These are phyloP conservation scores for Metridium senile DNA, from an alignment of 92 coral and sea anemone genomes.

Conservation along the genomic window DNA sequence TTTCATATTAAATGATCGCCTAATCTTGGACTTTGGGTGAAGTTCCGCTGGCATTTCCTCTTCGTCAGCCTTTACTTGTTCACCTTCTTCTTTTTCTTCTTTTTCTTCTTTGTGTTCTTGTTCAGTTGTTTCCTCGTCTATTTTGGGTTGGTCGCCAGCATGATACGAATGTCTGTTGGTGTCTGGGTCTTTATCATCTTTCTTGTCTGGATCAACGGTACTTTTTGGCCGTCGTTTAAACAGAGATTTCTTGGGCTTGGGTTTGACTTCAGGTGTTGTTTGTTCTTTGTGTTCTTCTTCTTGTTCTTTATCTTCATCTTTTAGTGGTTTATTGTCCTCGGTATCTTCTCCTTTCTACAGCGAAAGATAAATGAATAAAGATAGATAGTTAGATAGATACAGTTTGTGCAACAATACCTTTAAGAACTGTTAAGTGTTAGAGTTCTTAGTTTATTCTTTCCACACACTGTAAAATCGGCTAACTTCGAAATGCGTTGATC, in stretches of 20 bases:
- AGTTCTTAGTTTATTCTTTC: too few relatives aligned
- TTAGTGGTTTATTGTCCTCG: slow-evolving; percentile 16
- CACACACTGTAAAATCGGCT: too few relatives aligned
- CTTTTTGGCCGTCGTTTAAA: slow-evolving; percentile 57
- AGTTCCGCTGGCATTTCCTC: slow-evolving; percentile 15
- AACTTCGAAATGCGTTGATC: too few relatives aligned
- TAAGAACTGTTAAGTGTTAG: too few relatives aligned
- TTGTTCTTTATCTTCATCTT: neutral
- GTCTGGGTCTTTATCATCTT: slow-evolving; percentile 18
- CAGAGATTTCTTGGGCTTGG: slow-evolving; percentile 33
- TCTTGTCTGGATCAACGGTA: slow-evolving; percentile 38
- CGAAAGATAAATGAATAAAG: neutral
- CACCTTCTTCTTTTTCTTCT: slow-evolving; percentile 16
- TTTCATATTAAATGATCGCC: slow-evolving; percentile 59
- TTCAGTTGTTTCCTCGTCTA: slow-evolving; percentile 11
- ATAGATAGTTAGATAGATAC: too few relatives aligned
- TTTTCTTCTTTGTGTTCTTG: slow-evolving; percentile 13
- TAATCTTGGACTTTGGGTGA: slow-evolving; percentile 41
- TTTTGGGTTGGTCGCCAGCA: slow-evolving; percentile 42
- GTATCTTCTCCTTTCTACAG: slow-evolving; percentile 30
- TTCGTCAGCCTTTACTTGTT: too few relatives aligned
- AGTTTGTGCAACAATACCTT: too few relatives aligned
- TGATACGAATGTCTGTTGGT: slow-evolving; percentile 26
- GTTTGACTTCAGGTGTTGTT: slow-evolving; percentile 13
- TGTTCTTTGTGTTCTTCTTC: neutral